Evolutionary conservation across 2,113 vertebrate genomes (phyloP).

Genomic region (Turnix velox): DNA sequence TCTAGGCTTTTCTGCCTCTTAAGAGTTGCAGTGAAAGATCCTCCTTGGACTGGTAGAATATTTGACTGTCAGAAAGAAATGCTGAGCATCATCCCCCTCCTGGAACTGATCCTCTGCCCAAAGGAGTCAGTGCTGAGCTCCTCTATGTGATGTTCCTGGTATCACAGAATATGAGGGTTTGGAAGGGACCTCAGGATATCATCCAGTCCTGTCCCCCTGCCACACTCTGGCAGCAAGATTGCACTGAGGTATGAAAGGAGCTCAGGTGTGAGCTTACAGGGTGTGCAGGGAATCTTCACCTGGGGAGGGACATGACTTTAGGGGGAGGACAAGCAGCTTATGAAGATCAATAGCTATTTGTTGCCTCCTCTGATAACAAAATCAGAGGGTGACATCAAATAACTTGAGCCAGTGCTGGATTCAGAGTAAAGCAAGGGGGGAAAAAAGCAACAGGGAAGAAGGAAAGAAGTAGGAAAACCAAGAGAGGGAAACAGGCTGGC

Average conservation of each 20-base stretch:
- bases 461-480: neutral
- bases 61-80: neutral
- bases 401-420: neutral
- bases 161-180: too few species aligned
- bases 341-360: neutral
- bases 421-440: neutral
- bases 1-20: too few species aligned
- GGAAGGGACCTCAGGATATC: too few species aligned
- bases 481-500: neutral
- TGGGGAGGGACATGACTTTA: fast-evolving
- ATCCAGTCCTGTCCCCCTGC: too few species aligned
- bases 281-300: neutral
- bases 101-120: neutral
- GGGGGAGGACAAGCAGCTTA: neutral
- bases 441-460: neutral
- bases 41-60: neutral
- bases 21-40: neutral
- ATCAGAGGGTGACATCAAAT: neutral
- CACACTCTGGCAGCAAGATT: neutral
- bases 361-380: neutral
- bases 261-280: neutral
- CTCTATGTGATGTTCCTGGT: too few species aligned
- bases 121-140: fast-evolving
- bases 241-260: fast-evolving
- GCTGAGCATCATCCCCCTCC: fast-evolving